Conservation (phyloP, 1,140 invertebrate genomes). For the Maniola jurtina region DNA sequence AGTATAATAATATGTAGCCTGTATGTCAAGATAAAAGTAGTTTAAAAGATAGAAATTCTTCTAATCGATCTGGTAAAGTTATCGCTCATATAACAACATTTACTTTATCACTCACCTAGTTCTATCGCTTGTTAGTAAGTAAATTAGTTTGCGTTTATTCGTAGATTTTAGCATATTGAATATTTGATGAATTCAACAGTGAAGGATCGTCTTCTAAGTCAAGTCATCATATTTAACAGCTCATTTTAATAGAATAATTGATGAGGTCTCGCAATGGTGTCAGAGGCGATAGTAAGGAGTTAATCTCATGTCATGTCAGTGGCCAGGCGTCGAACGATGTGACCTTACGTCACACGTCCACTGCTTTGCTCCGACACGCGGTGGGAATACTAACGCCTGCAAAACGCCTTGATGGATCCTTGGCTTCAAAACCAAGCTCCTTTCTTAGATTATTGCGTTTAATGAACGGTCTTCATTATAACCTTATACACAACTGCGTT, state of each 20-base stretch:
- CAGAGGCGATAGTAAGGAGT: constrained; percentile 30
- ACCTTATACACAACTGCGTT: constrained; percentile 27
- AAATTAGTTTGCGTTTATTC: no score
- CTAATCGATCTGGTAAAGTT: no score
- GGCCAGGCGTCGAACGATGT: constrained; percentile 50
- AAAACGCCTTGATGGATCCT: constrained; percentile 75
- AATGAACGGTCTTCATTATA: constrained; percentile 44
- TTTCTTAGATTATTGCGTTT: constrained; percentile 71
- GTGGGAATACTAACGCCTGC: constrained; percentile 71
- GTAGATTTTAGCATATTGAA: no score
- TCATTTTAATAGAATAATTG: neutral
- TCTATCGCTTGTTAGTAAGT: no score
- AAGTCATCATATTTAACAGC: neutral
- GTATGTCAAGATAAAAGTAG: constrained; percentile 10
- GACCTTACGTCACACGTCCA: constrained; percentile 73
- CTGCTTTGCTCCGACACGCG: constrained; percentile 62
- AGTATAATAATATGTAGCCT: neutral
- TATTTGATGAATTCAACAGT: neutral
- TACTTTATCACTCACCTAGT: no score
- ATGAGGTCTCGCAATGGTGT: constrained; percentile 12
- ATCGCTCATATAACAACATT: no score
- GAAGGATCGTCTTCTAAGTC: neutral
- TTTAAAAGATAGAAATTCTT: neutral
- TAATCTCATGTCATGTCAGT: constrained; percentile 68
- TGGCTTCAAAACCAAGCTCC: constrained; percentile 77